These are phyloP conservation scores for Dendrocopos noguchii DNA, from an alignment of 2,113 vertebrate genomes.

Conservation along the genomic window DNA sequence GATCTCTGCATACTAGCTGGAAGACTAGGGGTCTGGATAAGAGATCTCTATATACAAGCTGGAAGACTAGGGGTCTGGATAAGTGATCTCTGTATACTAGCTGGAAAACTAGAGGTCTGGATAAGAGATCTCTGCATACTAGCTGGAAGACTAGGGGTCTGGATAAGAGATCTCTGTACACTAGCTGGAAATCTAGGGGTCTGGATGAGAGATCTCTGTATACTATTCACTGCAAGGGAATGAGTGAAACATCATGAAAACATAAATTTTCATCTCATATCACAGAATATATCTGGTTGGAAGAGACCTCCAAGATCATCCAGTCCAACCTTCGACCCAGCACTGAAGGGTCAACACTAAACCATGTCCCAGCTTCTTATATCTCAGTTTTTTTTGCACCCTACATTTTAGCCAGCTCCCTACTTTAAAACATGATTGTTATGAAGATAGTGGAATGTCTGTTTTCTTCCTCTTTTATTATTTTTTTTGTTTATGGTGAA, in stretches of 20 bases:
- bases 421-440: not conserved
- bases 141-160: not conserved
- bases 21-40: no score
- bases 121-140: not conserved
- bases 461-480: no score
- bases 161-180: no score
- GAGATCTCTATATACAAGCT: no score
- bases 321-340: no score
- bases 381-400: not conserved
- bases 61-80: no score
- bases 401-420: conserved; percentile 7
- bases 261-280: not conserved
- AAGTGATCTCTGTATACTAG: no score
- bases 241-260: not conserved
- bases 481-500: not conserved
- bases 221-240: not conserved
- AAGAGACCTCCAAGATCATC: no score
- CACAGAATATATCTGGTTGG: no score
- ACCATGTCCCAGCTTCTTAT: not conserved
- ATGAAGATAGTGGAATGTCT: not conserved
- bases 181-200: no score
- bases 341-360: not conserved
- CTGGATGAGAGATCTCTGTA: not conserved
- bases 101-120: no score
- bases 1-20: no score